Evolutionary conservation across 2,797 vertebrate species (phyloP), one percentile per base, ranked within the genome.

Genomic region (Lateolabrax maculatus): DNA sequence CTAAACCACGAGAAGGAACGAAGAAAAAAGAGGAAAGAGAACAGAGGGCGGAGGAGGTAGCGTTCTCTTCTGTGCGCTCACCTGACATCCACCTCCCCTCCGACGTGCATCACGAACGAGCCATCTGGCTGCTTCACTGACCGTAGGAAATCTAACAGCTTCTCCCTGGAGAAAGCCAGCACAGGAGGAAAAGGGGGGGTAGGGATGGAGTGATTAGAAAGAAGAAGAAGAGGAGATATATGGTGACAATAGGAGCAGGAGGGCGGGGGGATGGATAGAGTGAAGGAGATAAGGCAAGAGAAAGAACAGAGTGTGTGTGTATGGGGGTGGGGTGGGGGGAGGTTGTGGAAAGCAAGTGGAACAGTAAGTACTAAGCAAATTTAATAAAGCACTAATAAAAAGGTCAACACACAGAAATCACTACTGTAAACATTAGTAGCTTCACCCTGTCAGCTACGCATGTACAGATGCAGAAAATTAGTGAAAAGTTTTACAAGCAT

Each of bases 31-130:
- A 49, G 19, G 15, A 25, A 29, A 36, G n/a, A 21, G 61, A 23
- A 29, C 9, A 66, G 51, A 43, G 39, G 37, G 58, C 27, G 61
- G 46, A 57, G 65, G 64, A 56, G 44, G 65, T 1, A 3, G 46
- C 21, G 19, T 44, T 25, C 60, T 74, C 53, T 15, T 72, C 48
- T 52, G 68, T 37, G n/a, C 43, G 77, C 96, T 93, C 89, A 99
- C 98, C 98, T 98, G 92, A 99, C 97, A 1, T 99, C 98, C 92
- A 99, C 97, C 90, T 99, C 98, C 16, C 98, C 98, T 10, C 98
- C 97, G 1, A 96, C 62, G 0, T 99, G 98, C 98, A 99, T 99
- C 92, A 98, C 95, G 74, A 99, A 99, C 75, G 98, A 99, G 83
- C 98, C 98, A 10, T 99, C 96, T 0, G 96, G 95, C 89, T 98